phyloP scores from a whole-genome alignment of 1,140 invertebrate species.

The Heliconius congener region DNA sequence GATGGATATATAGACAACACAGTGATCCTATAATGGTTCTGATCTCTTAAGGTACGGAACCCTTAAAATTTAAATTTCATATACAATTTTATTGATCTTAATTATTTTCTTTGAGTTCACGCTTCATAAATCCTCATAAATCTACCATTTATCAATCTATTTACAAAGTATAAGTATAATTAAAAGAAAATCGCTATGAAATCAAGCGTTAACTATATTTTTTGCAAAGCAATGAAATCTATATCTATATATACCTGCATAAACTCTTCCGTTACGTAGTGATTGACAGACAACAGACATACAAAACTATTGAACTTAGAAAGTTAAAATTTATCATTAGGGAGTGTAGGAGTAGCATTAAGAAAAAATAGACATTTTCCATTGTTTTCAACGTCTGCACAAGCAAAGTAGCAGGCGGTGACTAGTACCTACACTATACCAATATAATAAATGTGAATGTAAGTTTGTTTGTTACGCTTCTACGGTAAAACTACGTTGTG shows the following conservation, averaged over 20 bases:
- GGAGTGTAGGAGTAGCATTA: too few relatives aligned
- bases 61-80: neutral
- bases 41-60: neutral
- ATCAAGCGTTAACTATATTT: neutral
- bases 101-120: neutral
- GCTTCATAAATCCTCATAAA: slow-evolving; percentile 10
- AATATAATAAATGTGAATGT: too few relatives aligned
- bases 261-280: too few relatives aligned
- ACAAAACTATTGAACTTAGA: too few relatives aligned
- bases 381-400: too few relatives aligned
- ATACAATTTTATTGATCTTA: neutral
- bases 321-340: too few relatives aligned
- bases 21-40: neutral
- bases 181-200: neutral
- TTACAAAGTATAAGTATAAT: slow-evolving; percentile 1
- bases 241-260: neutral
- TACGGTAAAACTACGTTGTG: too few relatives aligned
- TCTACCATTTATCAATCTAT: slow-evolving; percentile 11
- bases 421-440: too few relatives aligned
- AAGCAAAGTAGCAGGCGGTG: too few relatives aligned
- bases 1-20: neutral
- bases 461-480: too few relatives aligned
- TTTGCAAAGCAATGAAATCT: neutral
- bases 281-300: too few relatives aligned
- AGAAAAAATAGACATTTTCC: too few relatives aligned